Percentiles rank a stretch among this genome's conserved stretches.
phyloP scores from a whole-genome alignment of 2,888 invertebrate genomes.

The Caenorhabditis drosophilae region DNA sequence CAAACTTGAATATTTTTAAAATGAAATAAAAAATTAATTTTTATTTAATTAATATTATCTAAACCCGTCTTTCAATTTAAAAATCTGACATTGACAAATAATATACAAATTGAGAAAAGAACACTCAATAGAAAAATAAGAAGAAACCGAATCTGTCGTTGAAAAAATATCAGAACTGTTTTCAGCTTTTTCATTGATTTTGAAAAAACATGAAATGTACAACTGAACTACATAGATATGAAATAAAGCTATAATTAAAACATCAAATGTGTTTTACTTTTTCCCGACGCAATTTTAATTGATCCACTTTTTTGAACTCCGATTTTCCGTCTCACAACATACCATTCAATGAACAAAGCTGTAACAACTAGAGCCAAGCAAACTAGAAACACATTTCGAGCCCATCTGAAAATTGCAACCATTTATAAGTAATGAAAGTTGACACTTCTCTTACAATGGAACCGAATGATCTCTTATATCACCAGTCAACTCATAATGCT shows the following conservation, averaged over 20 bases:
- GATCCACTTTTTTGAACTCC: conserved; percentile 58
- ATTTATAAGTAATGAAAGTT: background rate
- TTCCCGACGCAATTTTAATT: conserved; percentile 52
- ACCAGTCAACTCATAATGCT: conserved; percentile 51
- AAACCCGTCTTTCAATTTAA: too few relatives aligned
- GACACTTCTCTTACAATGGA: conserved; percentile 30
- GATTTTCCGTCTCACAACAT: conserved; percentile 58
- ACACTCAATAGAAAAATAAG: too few relatives aligned
- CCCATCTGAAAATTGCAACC: conserved; percentile 41
- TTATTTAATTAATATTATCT: too few relatives aligned
- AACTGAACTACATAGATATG: too few relatives aligned
- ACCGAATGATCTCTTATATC: conserved; percentile 54
- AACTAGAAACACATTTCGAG: conserved; percentile 52
- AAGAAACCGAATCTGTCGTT: too few relatives aligned
- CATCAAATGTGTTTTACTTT: conserved; percentile 64
- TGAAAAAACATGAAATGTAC: too few relatives aligned
- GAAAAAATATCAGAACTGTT: too few relatives aligned
- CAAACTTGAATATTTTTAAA: too few relatives aligned
- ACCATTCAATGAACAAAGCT: conserved; percentile 62
- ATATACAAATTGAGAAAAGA: too few relatives aligned
- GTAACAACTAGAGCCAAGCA: conserved; percentile 52
- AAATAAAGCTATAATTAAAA: conserved; percentile 35
- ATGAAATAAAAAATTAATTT: too few relatives aligned
- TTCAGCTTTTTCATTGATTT: too few relatives aligned
- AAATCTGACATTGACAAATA: too few relatives aligned